Conservation (phyloP, 2,888 invertebrate genomes). For the Scrobipalpa atriplicella region DNA sequence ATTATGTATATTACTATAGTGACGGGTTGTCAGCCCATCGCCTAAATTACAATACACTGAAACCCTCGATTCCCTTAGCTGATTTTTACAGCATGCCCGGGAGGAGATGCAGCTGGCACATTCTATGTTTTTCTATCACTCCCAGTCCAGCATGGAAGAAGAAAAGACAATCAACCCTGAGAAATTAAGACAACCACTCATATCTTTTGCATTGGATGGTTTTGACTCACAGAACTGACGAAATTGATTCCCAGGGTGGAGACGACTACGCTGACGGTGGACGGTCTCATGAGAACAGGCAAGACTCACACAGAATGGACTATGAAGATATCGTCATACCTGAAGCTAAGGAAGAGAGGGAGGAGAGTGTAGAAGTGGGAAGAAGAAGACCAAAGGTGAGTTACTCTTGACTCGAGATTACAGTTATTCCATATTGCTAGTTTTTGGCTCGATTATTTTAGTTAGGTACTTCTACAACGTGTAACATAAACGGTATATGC, state of each 20-base stretch:
- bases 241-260: background rate
- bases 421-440: background rate
- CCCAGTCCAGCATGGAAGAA: no score
- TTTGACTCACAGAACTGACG: background rate
- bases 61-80: no score
- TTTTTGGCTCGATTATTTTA: no score
- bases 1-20: no score
- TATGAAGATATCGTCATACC: conserved; percentile 3
- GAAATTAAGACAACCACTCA: background rate
- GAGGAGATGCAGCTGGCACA: no score
- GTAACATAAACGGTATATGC: no score
- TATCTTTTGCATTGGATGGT: background rate
- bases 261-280: conserved; percentile 6
- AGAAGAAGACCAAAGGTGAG: background rate
- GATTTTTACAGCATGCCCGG: no score
- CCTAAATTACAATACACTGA: no score
- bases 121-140: no score
- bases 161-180: background rate
- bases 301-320: conserved; percentile 3
- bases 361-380: background rate
- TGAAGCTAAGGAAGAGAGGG: background rate
- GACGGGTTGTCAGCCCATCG: no score
- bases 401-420: background rate
- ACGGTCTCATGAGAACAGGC: background rate
- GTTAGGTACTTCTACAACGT: no score